phyloP scores from a whole-genome alignment of 2,888 invertebrate genomes.

The Heliconius cydno region DNA sequence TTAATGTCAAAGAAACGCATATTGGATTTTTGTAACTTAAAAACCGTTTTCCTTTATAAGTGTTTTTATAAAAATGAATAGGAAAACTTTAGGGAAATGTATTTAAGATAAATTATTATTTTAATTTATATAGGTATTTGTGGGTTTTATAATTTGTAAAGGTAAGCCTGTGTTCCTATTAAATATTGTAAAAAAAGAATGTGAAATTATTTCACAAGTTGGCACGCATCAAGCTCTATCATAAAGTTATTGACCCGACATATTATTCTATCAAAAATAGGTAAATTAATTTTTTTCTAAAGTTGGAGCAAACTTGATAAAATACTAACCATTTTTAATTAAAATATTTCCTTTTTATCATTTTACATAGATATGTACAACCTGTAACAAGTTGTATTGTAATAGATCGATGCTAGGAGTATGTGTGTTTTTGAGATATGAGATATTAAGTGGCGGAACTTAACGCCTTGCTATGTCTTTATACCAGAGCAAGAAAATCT shows the following conservation, averaged over 20 bases:
- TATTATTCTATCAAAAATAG: not conserved
- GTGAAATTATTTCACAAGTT: not conserved
- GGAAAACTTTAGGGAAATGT: not conserved
- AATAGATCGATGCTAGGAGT: no score
- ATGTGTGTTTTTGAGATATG: no score
- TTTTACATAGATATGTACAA: no score
- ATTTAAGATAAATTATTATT: not conserved
- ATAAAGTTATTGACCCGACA: not conserved
- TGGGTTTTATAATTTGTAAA: not conserved
- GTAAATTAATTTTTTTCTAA: not conserved
- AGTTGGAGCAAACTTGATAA: not conserved
- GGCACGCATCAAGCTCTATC: not conserved
- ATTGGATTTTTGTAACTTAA: constrained; percentile 26
- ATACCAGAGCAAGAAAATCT: not conserved
- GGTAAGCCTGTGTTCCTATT: not conserved
- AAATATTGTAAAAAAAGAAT: not conserved
- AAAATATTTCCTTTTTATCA: not conserved
- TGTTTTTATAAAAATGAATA: not conserved
- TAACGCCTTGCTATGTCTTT: not conserved
- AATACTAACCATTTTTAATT: not conserved
- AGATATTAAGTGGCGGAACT: not conserved
- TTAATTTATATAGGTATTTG: no score
- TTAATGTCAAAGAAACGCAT: constrained; percentile 33
- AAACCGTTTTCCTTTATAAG: not conserved
- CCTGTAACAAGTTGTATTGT: no score